phyloP scores from a whole-genome alignment of 64 coral and sea anemone genomes.

The Stichodactyla helianthus region DNA sequence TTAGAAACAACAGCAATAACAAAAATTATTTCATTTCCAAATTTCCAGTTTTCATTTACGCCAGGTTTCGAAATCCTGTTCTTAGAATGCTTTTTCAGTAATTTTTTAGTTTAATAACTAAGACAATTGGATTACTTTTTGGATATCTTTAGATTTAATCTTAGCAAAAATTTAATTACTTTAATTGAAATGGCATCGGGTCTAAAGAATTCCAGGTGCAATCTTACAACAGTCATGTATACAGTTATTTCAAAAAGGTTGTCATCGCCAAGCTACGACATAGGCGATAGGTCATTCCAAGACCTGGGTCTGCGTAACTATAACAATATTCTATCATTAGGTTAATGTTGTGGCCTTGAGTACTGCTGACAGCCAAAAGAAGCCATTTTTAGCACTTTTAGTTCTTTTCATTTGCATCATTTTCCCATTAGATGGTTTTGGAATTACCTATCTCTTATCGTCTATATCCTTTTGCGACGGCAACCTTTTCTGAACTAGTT shows the following conservation, averaged over 20 bases:
- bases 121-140: conserved; percentile 3
- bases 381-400: too few relatives aligned
- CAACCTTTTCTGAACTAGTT: too few relatives aligned
- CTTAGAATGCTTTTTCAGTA: background rate
- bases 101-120: background rate
- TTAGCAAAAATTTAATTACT: conserved; percentile 1
- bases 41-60: background rate
- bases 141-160: conserved; percentile 9
- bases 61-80: background rate
- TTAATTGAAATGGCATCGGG: background rate
- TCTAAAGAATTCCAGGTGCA: background rate
- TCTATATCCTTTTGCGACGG: too few relatives aligned
- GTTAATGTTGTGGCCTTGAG: too few relatives aligned
- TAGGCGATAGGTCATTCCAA: too few relatives aligned
- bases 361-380: too few relatives aligned
- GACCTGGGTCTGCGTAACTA: too few relatives aligned
- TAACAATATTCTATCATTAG: too few relatives aligned
- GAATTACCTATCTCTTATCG: too few relatives aligned
- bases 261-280: too few relatives aligned
- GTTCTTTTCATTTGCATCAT: too few relatives aligned
- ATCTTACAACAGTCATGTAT: background rate
- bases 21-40: background rate
- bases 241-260: background rate
- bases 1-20: background rate
- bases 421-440: too few relatives aligned